Base-by-base conservation (phyloP, 2,888 invertebrate genomes). In the Trypoxylon attenuatum region DNA sequence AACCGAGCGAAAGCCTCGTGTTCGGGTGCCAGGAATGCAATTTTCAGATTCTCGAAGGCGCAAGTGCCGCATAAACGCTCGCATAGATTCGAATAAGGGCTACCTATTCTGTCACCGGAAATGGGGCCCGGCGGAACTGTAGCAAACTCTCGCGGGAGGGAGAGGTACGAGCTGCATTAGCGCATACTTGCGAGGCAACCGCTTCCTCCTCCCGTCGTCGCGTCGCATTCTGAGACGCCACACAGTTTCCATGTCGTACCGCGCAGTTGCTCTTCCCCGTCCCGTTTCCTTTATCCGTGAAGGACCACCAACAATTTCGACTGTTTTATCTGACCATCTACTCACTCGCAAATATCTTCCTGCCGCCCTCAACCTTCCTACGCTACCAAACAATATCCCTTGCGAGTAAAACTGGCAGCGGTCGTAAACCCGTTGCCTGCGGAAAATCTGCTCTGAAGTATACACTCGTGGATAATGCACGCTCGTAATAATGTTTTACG, bases 111-210 rank as follows among this genome's bases (percentile, higher is more conserved):
- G 81, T 82, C 82, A 79, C 74, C 64, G 72, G 69, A 55, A 69
- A 68, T 54, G 52, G 67, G 49, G 69, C 49, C 39, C 41, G 66
- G 69, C 69, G 76, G 70, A 79, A 69, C 75, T 70, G 71, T 71
- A 71, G 71, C 68, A 62, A 69, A 68, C 66, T 74, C 71, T 63
- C 70, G 64, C 70, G 63, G 81, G 74, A 82, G 77, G 73, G 83
- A 83, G 80, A 78, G 82, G 82, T 73, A 78, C 80, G 78, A 82
- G 82, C 73, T 79, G 77, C 81, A 83, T 83, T 83, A 83, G 68
- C 56, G 80, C 80, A 85, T 84, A 80, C 80, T 82, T 71, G 75
- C 65, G 58, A 69, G 66, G 62, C 54, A 51, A 59, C 33, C 57
- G 43, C 41, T 58, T 43, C 56, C 55, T 46, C 60, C 51, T 54